Conservation (phyloP, 2,888 invertebrate genomes). For the Eumerus sabulonum region DNA sequence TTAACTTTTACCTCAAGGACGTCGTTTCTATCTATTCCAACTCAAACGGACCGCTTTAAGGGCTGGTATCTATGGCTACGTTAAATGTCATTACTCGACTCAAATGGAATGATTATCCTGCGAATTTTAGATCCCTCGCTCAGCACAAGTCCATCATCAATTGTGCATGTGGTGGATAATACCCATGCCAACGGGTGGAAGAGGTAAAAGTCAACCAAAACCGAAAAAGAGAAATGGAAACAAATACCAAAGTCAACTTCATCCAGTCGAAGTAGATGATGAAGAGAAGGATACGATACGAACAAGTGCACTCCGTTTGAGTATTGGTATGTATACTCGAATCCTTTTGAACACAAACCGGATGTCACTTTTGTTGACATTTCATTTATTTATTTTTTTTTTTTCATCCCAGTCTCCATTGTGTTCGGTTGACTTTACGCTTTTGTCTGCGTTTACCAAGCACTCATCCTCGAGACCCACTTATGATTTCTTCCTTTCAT, state of each 20-base stretch:
- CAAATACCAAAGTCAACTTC: too few relatives aligned
- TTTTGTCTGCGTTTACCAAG: slow-evolving; percentile 57
- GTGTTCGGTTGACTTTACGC: slow-evolving; percentile 53
- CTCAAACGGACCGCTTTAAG: too few relatives aligned
- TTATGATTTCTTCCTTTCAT: slow-evolving; percentile 24
- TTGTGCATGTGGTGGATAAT: slow-evolving; percentile 44
- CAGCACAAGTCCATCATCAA: slow-evolving; percentile 45
- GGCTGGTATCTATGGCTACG: slow-evolving; percentile 1
- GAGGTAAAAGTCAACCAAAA: too few relatives aligned
- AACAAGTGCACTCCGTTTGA: slow-evolving; percentile 37
- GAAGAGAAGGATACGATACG: too few relatives aligned
- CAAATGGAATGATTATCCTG: slow-evolving; percentile 67
- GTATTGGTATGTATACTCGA: slow-evolving; percentile 35
- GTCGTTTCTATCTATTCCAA: too few relatives aligned
- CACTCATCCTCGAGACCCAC: slow-evolving; percentile 39
- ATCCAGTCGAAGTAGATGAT: too few relatives aligned
- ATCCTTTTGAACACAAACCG: slow-evolving; percentile 58
- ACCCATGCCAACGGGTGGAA: too few relatives aligned
- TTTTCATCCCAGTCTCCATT: slow-evolving; percentile 57
- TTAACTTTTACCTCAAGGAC: too few relatives aligned
- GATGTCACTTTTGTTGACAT: slow-evolving; percentile 68
- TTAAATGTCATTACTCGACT: slow-evolving; percentile 61
- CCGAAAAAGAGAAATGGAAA: slow-evolving; percentile 18
- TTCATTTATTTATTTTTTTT: slow-evolving; percentile 68
- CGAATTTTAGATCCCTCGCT: slow-evolving; percentile 48